These are phyloP conservation scores for Asarcornis scutulata DNA, from an alignment of 2,113 vertebrate genomes.

Conservation along the genomic window DNA sequence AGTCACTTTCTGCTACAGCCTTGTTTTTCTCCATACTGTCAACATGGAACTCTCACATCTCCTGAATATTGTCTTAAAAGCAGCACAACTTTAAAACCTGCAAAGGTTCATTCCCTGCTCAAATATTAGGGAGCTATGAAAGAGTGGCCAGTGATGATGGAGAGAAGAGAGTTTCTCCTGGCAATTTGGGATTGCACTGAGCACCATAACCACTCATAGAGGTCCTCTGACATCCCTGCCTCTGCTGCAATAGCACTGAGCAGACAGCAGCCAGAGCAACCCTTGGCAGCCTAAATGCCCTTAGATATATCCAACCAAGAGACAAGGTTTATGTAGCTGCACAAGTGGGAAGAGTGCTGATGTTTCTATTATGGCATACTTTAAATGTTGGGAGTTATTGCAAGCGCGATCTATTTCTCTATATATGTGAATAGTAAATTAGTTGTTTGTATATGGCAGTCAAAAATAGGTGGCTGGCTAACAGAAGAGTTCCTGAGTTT, in stretches of 20 bases:
- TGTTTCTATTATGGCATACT: neutral
- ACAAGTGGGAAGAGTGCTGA: neutral
- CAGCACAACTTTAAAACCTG: neutral
- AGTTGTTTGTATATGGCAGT: neutral
- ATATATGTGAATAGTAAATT: neutral
- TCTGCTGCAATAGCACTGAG: neutral
- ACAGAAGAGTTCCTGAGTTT: conserved; percentile 31
- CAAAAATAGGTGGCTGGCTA: conserved; percentile 35
- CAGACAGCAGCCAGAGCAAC: neutral
- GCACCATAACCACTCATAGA: neutral
- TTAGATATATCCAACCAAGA: neutral
- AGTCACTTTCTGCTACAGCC: neutral
- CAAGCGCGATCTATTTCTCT: neutral
- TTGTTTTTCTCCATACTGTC: neutral
- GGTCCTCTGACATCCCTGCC: neutral
- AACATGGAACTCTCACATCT: neutral
- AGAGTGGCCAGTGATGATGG: neutral
- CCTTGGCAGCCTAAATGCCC: neutral
- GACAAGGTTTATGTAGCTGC: neutral
- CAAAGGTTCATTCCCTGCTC: neutral
- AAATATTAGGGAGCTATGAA: neutral
- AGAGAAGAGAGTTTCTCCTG: neutral
- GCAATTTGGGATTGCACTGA: neutral
- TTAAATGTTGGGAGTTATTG: neutral
- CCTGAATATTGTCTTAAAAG: neutral